Percentiles rank a stretch among this genome's conserved stretches.
Evolutionary conservation across 2,888 invertebrate species (phyloP).

Genomic region (Alsophila aescularia): DNA sequence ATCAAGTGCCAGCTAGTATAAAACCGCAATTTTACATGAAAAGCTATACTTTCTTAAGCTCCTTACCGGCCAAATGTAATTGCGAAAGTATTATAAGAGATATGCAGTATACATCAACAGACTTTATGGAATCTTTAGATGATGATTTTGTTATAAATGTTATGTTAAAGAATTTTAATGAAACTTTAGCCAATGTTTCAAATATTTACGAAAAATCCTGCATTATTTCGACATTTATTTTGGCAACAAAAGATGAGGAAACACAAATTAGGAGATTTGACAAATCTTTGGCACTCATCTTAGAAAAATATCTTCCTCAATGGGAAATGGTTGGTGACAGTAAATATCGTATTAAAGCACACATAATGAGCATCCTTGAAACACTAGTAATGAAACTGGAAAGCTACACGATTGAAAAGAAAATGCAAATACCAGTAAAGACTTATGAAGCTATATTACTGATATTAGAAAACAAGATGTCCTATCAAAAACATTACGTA

Average conservation of each 20-base stretch:
- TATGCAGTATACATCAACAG: conserved; percentile 32
- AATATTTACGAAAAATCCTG: conserved; percentile 2
- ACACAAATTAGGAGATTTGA: conserved; percentile 43
- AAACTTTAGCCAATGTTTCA: conserved; percentile 30
- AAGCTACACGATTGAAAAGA: conserved; percentile 30
- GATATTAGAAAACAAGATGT: conserved; percentile 40
- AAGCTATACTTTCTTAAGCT: conserved; percentile 47
- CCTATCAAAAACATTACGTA: conserved; percentile 41
- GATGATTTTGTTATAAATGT: conserved; percentile 44
- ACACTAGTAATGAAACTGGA: conserved; percentile 5
- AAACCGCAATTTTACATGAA: conserved; percentile 49
- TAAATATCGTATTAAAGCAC: conserved; percentile 11
- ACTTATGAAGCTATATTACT: conserved; percentile 44
- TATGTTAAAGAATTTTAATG: conserved; percentile 39
- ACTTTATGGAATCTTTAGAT: conserved; percentile 45
- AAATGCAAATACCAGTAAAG: conserved; percentile 45
- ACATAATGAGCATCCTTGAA: conserved; percentile 12
- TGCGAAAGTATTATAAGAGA: conserved; percentile 31
- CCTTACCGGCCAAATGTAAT: conserved; percentile 42
- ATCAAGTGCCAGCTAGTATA: conserved; percentile 41
- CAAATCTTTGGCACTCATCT: conserved; percentile 39
- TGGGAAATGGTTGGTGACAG: conserved; percentile 34
- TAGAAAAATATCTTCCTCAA: conserved; percentile 39
- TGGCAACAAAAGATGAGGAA: conserved; percentile 42
- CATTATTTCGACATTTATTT: conserved; percentile 42